These are phyloP conservation scores for Monopterus albus DNA, from an alignment of 2,113 vertebrate genomes.

Conservation along the genomic window DNA sequence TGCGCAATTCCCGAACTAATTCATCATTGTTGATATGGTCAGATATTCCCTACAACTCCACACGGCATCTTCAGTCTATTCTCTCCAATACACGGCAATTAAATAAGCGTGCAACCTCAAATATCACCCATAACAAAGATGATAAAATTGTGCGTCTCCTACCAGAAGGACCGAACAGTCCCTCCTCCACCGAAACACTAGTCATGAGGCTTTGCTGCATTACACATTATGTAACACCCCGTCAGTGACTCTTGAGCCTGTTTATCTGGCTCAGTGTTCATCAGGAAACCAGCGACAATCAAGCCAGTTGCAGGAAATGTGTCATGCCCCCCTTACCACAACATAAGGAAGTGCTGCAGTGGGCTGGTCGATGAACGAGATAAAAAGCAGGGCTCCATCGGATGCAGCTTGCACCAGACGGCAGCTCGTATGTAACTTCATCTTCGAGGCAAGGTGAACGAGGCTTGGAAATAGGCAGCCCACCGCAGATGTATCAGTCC, in stretches of 20 bases:
- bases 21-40: conserved; percentile 12
- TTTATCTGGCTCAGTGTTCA: conserved; percentile 43
- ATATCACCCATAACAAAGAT: conserved; percentile 19
- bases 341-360: conserved; percentile 80
- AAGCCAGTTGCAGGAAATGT: background rate
- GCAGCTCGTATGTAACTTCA: conserved; percentile 74
- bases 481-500: conserved; percentile 18
- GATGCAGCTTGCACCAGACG: conserved; percentile 76
- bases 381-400: conserved; percentile 72
- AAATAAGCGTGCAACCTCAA: background rate
- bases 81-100: background rate
- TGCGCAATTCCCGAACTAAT: conserved; percentile 58
- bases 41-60: background rate
- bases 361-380: conserved; percentile 72
- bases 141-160: conserved; percentile 53
- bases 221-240: conserved; percentile 77
- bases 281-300: conserved; percentile 3
- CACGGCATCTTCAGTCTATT: background rate
- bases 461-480: conserved; percentile 40
- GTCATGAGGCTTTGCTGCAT: conserved; percentile 78
- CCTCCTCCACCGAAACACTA: conserved; percentile 58
- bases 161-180: conserved; percentile 65
- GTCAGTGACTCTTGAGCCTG: conserved; percentile 69
- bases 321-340: conserved; percentile 76
- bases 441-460: conserved; percentile 65